Conservation (phyloP, 2,797 vertebrate genomes). For the Peromyscus aztecus region DNA sequence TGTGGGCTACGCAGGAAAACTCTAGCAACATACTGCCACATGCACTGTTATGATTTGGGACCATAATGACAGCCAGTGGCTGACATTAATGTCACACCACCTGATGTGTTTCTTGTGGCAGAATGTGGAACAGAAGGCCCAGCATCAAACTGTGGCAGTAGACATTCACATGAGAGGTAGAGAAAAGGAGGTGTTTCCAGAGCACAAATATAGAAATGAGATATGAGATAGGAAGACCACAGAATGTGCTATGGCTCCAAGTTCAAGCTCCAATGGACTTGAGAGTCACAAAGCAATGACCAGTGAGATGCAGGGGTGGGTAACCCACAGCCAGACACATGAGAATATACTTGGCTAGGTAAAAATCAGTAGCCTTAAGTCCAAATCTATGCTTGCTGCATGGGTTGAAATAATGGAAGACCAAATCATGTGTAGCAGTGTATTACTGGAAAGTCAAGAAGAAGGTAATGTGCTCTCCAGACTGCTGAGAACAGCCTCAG, state of each 20-base stretch:
- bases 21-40: background rate
- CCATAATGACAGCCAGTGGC: background rate
- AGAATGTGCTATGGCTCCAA: background rate
- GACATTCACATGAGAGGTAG: background rate
- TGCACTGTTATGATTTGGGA: background rate
- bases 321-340: background rate
- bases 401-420: slow-evolving; percentile 19
- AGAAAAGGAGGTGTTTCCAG: background rate
- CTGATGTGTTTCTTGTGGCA: background rate
- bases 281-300: background rate
- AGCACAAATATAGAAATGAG: background rate
- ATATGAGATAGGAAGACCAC: background rate
- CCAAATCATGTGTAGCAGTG: background rate
- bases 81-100: background rate
- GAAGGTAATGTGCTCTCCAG: background rate
- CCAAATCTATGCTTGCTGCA: background rate
- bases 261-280: background rate
- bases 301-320: background rate
- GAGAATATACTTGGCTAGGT: background rate
- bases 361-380: background rate
- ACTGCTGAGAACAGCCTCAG: background rate
- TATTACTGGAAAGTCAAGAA: background rate
- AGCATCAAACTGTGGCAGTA: background rate
- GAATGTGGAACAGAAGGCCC: background rate
- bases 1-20: too few relatives aligned